Percentiles rank a stretch among this genome's conserved stretches.
These are phyloP conservation scores for Atractosteus spatula DNA, from an alignment of 2,113 vertebrate genomes.

Conservation along the genomic window DNA sequence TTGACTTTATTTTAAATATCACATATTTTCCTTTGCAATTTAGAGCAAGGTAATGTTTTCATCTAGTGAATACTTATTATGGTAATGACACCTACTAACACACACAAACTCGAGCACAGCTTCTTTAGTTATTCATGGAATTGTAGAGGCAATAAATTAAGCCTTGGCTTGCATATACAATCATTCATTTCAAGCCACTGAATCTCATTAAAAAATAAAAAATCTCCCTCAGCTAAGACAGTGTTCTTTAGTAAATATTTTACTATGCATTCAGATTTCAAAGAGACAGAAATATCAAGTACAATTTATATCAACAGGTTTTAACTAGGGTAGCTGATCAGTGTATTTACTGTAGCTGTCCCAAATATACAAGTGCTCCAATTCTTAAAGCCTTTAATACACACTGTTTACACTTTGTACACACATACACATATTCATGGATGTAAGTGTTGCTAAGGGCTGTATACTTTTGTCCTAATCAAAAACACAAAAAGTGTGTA, in stretches of 20 bases:
- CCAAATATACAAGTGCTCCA: too few species aligned
- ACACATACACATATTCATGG: too few species aligned
- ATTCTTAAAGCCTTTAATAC: too few species aligned
- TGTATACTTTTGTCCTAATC: too few species aligned
- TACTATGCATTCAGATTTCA: background rate
- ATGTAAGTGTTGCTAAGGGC: too few species aligned
- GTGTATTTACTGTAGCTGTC: background rate
- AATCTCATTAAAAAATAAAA: constrained; percentile 4
- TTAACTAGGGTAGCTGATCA: background rate
- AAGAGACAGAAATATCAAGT: background rate
- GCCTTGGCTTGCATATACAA: background rate
- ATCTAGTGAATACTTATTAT: background rate
- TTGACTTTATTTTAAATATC: too few species aligned
- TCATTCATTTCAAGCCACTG: background rate
- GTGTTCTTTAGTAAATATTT: constrained; percentile 8
- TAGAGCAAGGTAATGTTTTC: background rate
- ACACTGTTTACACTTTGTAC: too few species aligned
- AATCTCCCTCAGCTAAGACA: background rate
- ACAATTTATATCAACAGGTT: background rate
- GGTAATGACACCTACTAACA: constrained; percentile 1
- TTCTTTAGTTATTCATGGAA: background rate
- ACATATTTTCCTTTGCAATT: too few species aligned
- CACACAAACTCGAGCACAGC: background rate
- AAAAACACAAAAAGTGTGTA: too few species aligned
- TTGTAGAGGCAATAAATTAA: background rate